Percentiles rank a stretch among this genome's conserved stretches.
Evolutionary conservation across 1,140 invertebrate genomes (phyloP).

Genomic region (Bombus difficillimus): DNA sequence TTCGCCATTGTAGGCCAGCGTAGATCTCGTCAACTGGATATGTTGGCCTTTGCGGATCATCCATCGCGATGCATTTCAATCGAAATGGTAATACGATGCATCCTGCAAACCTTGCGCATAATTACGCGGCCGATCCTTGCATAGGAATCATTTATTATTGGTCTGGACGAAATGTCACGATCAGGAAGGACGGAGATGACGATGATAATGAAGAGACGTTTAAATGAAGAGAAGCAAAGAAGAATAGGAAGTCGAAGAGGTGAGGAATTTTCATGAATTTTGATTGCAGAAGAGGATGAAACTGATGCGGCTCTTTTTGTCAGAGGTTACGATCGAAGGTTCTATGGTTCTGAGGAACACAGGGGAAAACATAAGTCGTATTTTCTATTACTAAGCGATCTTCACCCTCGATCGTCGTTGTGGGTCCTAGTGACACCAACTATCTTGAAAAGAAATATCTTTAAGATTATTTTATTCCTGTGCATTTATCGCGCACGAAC

Average conservation of each 20-base stretch:
- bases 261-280: neutral
- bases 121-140: conserved; percentile 55
- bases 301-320: too few species aligned
- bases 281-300: neutral
- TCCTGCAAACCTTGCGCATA: conserved; percentile 61
- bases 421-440: too few species aligned
- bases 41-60: conserved; percentile 44
- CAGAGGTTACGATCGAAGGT: too few species aligned
- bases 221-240: neutral
- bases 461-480: too few species aligned
- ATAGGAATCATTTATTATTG: conserved; percentile 55
- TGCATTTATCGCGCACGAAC: too few species aligned
- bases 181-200: conserved; percentile 30
- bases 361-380: too few species aligned
- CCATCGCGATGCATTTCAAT: conserved; percentile 59
- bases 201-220: neutral
- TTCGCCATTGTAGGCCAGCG: neutral
- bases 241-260: too few species aligned
- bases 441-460: too few species aligned
- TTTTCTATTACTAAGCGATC: too few species aligned
- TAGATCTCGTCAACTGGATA: conserved; percentile 11
- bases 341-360: too few species aligned
- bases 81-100: conserved; percentile 52
- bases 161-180: conserved; percentile 1
- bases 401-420: too few species aligned